Conservation (phyloP, 2,888 invertebrate species). For the Atrina japonica region DNA sequence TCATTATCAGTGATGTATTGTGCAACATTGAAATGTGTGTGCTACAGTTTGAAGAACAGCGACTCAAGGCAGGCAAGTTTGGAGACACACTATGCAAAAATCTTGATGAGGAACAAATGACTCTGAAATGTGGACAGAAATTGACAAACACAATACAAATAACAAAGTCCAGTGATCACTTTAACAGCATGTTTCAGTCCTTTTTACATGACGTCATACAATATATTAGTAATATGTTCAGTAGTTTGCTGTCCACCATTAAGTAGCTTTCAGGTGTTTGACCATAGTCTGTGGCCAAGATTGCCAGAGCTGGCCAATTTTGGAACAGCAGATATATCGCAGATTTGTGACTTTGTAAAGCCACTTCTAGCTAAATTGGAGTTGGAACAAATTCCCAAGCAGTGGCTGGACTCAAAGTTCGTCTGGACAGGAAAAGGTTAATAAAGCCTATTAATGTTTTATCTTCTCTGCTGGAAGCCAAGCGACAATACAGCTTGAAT, state of each 20-base stretch:
- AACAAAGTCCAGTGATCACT: not conserved
- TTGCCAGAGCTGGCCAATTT: not conserved
- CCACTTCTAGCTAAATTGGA: not conserved
- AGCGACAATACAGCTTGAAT: not conserved
- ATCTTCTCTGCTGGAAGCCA: conserved; percentile 3
- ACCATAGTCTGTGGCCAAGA: conserved; percentile 12
- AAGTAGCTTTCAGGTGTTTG: conserved; percentile 2
- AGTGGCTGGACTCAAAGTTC: conserved; percentile 11
- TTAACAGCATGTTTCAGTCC: not conserved
- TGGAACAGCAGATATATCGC: not conserved
- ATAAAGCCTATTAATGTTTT: not conserved
- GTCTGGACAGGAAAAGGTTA: not conserved
- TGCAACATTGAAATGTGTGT: conserved; percentile 1
- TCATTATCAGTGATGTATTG: not conserved
- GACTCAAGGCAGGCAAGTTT: not conserved
- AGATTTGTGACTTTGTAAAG: not conserved
- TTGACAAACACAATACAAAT: not conserved
- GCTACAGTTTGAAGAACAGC: not conserved
- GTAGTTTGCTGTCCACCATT: not conserved
- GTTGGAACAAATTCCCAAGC: not conserved
- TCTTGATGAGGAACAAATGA: not conserved
- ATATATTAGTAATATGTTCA: not conserved
- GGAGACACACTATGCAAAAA: too few relatives aligned
- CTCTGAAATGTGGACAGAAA: conserved; percentile 1
- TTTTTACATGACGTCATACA: not conserved